phyloP scores from a whole-genome alignment of 2,797 vertebrate species.

The Distichodus sexfasciatus region DNA sequence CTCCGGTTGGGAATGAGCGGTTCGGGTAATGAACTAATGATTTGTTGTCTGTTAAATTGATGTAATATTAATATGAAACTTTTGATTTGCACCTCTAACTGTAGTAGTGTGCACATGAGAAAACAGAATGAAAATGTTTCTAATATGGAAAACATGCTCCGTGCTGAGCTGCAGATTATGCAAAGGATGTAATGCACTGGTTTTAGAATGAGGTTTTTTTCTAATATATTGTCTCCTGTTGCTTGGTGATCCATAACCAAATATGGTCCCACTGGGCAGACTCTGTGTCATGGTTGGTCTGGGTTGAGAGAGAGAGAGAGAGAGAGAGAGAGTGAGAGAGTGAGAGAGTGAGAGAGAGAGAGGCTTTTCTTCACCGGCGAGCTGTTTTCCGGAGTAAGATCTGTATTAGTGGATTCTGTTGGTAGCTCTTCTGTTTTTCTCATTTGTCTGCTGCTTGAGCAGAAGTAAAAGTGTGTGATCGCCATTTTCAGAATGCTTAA shows the following conservation, averaged over 20 bases:
- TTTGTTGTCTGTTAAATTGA: too few relatives aligned
- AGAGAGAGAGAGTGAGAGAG: too few relatives aligned
- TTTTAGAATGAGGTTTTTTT: not conserved
- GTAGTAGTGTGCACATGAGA: too few relatives aligned
- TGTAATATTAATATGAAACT: too few relatives aligned
- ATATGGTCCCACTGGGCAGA: conserved; percentile 61
- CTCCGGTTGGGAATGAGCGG: too few relatives aligned
- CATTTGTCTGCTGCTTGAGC: not conserved
- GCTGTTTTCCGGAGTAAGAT: conserved; percentile 62
- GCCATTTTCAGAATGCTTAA: not conserved
- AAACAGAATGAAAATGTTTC: not conserved
- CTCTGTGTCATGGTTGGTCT: conserved; percentile 62
- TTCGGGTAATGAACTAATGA: too few relatives aligned
- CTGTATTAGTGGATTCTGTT: conserved; percentile 62
- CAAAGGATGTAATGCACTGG: not conserved
- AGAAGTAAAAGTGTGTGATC: not conserved
- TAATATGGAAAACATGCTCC: not conserved
- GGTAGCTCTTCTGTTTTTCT: conserved; percentile 26
- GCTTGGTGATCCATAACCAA: conserved; percentile 57
- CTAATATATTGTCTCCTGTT: conserved; percentile 25
- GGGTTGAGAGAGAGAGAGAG: conserved; percentile 58
- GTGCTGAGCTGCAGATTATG: not conserved
- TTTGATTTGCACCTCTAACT: too few relatives aligned
- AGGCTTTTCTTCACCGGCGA: conserved; percentile 63
- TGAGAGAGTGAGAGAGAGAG: conserved; percentile 62